Conservation (phyloP, 2,888 invertebrate species). For the Epicampocera succincta region DNA sequence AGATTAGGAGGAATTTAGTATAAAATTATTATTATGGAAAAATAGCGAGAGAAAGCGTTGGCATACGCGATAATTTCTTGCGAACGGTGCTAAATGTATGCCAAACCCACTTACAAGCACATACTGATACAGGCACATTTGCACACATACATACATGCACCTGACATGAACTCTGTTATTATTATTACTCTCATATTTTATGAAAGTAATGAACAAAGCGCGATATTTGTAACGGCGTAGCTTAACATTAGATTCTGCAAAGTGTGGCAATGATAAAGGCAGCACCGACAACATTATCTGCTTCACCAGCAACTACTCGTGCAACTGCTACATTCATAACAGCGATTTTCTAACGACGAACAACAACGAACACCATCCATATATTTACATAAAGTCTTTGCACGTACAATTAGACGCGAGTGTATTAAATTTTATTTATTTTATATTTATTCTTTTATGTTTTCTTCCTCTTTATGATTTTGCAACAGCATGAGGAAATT, state of each 20-base stretch:
- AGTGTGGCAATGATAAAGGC: conserved; percentile 23
- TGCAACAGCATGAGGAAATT: not conserved
- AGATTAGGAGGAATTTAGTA: conserved; percentile 5
- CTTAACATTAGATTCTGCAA: not conserved
- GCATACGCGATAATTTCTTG: conserved; percentile 35
- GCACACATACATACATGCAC: not conserved
- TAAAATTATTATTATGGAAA: conserved; percentile 23
- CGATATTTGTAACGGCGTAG: conserved; percentile 41
- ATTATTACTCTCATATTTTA: conserved; percentile 61
- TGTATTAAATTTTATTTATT: conserved; percentile 61
- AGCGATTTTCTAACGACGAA: conserved; percentile 44
- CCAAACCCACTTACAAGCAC: not conserved
- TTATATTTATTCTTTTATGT: conserved; percentile 28
- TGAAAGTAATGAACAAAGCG: conserved; percentile 56
- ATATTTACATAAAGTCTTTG: conserved; percentile 50
- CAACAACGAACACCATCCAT: conserved; percentile 27
- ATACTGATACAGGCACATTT: not conserved
- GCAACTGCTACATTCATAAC: conserved; percentile 24
- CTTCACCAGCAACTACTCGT: conserved; percentile 19
- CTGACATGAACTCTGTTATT: conserved; percentile 38
- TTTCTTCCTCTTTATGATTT: not conserved
- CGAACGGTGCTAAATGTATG: conserved; percentile 38
- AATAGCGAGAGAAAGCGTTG: not conserved
- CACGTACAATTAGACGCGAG: conserved; percentile 62
- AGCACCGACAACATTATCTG: conserved; percentile 14